A percentile compares a stretch with the other conserved stretches of the same genome.
These are phyloP conservation scores for Odontesthes bonariensis DNA, from an alignment of 2,113 vertebrate genomes.

Conservation along the genomic window DNA sequence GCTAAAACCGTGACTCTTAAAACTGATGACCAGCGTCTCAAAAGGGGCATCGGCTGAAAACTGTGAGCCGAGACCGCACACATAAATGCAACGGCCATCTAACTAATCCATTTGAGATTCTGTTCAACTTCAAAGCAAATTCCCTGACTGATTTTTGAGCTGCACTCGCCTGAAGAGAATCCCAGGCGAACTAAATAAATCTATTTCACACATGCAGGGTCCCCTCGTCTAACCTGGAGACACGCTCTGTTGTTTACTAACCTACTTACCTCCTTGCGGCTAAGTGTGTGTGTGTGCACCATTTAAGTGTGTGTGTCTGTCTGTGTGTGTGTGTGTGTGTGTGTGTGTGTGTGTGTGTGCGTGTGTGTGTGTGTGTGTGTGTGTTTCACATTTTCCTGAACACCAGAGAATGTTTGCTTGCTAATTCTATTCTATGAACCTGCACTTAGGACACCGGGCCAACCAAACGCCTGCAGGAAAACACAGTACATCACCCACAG, in stretches of 20 bases:
- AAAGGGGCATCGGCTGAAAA: not conserved
- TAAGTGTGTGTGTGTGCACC: not conserved
- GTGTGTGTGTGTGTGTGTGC: not conserved
- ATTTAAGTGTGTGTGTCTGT: not conserved
- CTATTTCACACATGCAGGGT: conserved; percentile 1
- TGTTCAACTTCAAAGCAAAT: not conserved
- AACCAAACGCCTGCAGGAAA: conserved; percentile 22
- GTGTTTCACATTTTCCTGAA: conserved; percentile 34
- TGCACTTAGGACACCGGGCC: conserved; percentile 46
- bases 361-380: conserved; percentile 18
- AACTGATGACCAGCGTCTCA: not conserved
- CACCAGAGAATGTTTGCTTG: conserved; percentile 33
- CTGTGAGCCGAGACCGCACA: no score
- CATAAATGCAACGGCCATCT: no score
- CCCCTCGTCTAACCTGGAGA: conserved; percentile 28
- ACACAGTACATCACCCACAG: conserved; percentile 6
- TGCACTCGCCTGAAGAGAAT: conserved; percentile 4
- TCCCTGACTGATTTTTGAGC: not conserved
- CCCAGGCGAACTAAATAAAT: not conserved
- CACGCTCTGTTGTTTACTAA: conserved; percentile 44
- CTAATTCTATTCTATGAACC: conserved; percentile 36
- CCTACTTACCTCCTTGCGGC: conserved; percentile 34
- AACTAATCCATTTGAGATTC: not conserved
- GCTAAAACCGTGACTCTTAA: not conserved
- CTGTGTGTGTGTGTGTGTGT: not conserved